Conservation (phyloP, 2,797 vertebrate species). For the Syngnathus acus region DNA sequence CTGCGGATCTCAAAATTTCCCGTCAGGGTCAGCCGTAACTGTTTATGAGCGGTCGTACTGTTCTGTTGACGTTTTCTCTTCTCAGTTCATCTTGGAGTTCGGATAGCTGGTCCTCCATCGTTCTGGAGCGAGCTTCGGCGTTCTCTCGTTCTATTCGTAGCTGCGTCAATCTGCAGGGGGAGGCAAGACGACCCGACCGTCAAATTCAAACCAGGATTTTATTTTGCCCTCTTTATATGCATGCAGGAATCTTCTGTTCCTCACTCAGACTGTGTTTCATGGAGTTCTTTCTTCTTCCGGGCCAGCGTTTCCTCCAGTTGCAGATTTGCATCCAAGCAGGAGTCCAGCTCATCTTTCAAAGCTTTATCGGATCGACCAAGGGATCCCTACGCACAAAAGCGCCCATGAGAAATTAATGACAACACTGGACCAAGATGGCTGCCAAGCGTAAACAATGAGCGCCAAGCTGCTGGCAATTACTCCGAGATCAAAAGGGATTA, state of each 20-base stretch:
- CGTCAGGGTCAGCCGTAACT: not conserved
- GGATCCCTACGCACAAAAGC: constrained; percentile 43
- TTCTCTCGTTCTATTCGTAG: constrained; percentile 75
- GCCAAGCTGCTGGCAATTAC: constrained; percentile 21
- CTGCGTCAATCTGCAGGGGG: constrained; percentile 71
- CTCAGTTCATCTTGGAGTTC: constrained; percentile 75
- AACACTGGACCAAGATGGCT: constrained; percentile 27
- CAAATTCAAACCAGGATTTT: too few species aligned
- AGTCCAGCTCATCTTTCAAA: constrained; percentile 75
- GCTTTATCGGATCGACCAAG: constrained; percentile 47
- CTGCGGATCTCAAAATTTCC: not conserved
- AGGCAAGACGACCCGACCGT: not conserved
- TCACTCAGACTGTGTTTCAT: constrained; percentile 80
- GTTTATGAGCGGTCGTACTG: not conserved
- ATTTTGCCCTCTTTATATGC: not conserved
- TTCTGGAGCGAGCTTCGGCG: constrained; percentile 65
- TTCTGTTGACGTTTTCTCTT: constrained; percentile 47
- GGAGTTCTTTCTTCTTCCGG: constrained; percentile 74
- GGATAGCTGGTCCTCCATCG: constrained; percentile 76
- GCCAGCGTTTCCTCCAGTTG: constrained; percentile 75
- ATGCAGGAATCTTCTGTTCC: constrained; percentile 32
- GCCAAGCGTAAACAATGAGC: constrained; percentile 30
- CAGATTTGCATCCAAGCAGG: constrained; percentile 75
- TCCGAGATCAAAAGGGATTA: constrained; percentile 44
- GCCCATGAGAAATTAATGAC: constrained; percentile 56